Percentiles rank a stretch among this genome's conserved stretches.
These are phyloP conservation scores for Pluvianellus socialis DNA, from an alignment of 2,113 vertebrate genomes.

Conservation along the genomic window DNA sequence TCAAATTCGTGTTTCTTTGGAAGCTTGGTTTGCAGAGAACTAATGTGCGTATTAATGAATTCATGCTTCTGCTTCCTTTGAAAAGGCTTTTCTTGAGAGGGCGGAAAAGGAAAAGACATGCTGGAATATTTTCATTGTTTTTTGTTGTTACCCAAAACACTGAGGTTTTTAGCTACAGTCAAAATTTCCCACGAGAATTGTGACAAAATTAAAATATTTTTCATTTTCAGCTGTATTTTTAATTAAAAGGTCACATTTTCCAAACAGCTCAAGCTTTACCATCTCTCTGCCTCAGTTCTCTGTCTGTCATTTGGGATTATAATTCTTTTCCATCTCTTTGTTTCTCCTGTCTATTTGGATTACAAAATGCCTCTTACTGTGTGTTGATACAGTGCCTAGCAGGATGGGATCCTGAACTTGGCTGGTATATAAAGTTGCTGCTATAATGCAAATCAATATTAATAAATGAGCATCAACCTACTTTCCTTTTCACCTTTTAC, in stretches of 20 bases:
- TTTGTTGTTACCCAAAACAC: slow-evolving; percentile 14
- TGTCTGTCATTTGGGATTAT: slow-evolving; percentile 18
- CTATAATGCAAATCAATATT: slow-evolving; percentile 53
- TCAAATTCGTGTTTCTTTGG: neutral
- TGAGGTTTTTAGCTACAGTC: neutral
- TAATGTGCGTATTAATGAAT: slow-evolving; percentile 36
- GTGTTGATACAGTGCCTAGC: neutral
- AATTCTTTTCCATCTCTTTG: slow-evolving; percentile 4
- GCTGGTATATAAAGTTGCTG: neutral
- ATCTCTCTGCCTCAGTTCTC: slow-evolving; percentile 22
- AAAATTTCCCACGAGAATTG: slow-evolving; percentile 32
- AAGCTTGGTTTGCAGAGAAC: neutral
- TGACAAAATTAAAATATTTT: slow-evolving; percentile 62
- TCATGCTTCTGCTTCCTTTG: neutral
- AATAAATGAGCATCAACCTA: slow-evolving; percentile 36
- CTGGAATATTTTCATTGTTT: slow-evolving; percentile 5
- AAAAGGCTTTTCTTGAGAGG: slow-evolving; percentile 13
- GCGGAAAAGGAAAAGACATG: neutral
- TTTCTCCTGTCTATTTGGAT: slow-evolving; percentile 19
- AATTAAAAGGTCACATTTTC: slow-evolving; percentile 58
- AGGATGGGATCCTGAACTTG: slow-evolving; percentile 26
- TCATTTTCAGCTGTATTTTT: slow-evolving; percentile 53
- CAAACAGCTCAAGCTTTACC: slow-evolving; percentile 26
- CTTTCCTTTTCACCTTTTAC: slow-evolving; percentile 44
- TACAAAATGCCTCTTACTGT: slow-evolving; percentile 13